phyloP scores from a whole-genome alignment of 2,888 invertebrate species.

The Plutella xylostella region DNA sequence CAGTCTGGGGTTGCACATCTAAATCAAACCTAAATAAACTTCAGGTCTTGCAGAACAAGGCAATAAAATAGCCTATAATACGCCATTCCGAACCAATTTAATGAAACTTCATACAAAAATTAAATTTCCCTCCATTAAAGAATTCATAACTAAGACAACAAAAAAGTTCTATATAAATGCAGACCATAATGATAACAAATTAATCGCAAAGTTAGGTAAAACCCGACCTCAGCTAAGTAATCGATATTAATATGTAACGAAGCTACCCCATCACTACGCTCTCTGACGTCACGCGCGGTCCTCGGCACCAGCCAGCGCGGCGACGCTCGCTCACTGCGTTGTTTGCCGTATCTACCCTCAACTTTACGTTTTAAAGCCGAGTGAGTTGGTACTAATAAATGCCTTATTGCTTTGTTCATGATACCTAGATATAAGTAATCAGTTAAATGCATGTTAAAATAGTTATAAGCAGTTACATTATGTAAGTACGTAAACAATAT shows the following conservation, averaged over 20 bases:
- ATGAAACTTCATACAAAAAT: constrained; percentile 2
- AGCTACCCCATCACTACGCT: background rate
- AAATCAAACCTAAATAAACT: background rate
- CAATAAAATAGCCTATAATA: constrained; percentile 8
- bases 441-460: too few species aligned
- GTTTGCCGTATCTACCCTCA: too few species aligned
- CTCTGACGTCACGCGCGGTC: too few species aligned
- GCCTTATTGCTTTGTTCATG: too few species aligned
- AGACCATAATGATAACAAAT: background rate
- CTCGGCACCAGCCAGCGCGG: too few species aligned
- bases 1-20: constrained; percentile 9
- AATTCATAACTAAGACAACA: background rate
- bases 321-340: too few species aligned
- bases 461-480: too few species aligned
- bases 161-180: background rate
- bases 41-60: constrained; percentile 9
- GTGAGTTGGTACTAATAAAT: too few species aligned
- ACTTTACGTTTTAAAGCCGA: too few species aligned
- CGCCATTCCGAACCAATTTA: constrained; percentile 6
- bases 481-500: too few species aligned
- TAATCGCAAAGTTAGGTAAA: background rate
- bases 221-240: background rate
- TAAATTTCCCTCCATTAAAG: background rate
- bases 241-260: background rate
- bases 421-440: too few species aligned